phyloP scores from a whole-genome alignment of 2,888 invertebrate genomes.

The Hirtodrosophila cameraria region DNA sequence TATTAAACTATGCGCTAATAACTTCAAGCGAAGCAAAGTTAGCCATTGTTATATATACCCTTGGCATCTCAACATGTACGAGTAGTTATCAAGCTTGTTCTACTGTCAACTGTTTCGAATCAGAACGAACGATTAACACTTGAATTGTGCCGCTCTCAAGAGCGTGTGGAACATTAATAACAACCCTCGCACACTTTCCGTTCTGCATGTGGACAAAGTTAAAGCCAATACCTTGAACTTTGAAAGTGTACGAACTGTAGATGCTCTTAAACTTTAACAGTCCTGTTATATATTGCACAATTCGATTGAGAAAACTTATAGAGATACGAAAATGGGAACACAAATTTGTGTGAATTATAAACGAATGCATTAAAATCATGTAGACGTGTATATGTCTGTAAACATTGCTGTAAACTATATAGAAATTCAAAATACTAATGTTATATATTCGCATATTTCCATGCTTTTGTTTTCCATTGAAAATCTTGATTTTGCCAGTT shows the following conservation, averaged over 20 bases:
- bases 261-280: conserved; percentile 31
- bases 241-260: conserved; percentile 3
- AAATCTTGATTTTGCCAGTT: too few relatives aligned
- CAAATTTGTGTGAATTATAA: too few relatives aligned
- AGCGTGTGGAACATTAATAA: conserved; percentile 50
- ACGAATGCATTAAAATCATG: too few relatives aligned
- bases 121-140: conserved; percentile 71
- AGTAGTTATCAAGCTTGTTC: conserved; percentile 59
- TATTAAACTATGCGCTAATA: conserved; percentile 72
- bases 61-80: neutral
- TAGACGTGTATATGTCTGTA: too few relatives aligned
- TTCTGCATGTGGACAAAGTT: neutral
- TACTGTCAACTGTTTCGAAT: conserved; percentile 62
- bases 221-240: neutral
- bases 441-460: too few relatives aligned
- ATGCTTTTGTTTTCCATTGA: too few relatives aligned
- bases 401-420: too few relatives aligned
- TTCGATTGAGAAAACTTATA: too few relatives aligned
- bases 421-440: too few relatives aligned
- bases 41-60: conserved; percentile 36
- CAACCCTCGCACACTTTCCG: conserved; percentile 18
- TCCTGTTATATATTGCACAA: too few relatives aligned
- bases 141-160: conserved; percentile 51
- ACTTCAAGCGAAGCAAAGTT: conserved; percentile 63
- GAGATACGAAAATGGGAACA: too few relatives aligned